Evolutionary conservation across 2,113 vertebrate species (phyloP).

Genomic region (Chaenogobius annularis): DNA sequence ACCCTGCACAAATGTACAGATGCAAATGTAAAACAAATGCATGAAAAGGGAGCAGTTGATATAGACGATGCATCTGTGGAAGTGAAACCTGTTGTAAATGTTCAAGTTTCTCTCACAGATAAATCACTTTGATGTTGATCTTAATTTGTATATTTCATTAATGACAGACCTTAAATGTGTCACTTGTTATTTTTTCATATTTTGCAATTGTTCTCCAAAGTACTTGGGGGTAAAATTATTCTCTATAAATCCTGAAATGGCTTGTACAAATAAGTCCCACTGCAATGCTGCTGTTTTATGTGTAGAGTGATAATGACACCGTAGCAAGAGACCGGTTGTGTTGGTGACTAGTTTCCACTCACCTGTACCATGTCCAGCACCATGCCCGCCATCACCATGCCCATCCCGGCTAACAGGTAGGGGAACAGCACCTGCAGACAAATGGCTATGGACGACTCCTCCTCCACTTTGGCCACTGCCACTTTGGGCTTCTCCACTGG

Average conservation of each 20-base stretch:
- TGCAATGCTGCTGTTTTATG: background rate
- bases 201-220: too few species aligned
- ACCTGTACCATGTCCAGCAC: conserved; percentile 91
- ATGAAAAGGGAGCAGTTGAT: background rate
- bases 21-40: background rate
- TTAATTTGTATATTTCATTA: too few species aligned
- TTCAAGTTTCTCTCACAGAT: too few species aligned
- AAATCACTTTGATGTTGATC: too few species aligned
- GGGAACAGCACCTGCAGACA: conserved; percentile 87
- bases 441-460: conserved; percentile 77
- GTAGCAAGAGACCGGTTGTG: too few species aligned
- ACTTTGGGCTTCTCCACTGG: conserved; percentile 69
- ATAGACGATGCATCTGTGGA: too few species aligned
- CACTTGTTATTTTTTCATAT: too few species aligned
- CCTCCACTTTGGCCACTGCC: conserved; percentile 67
- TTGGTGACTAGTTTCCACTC: conserved; percentile 16
- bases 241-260: background rate
- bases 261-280: background rate
- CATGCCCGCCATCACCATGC: conserved; percentile 92
- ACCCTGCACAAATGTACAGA: background rate
- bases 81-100: too few species aligned
- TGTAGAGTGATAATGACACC: background rate
- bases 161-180: too few species aligned
- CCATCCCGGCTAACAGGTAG: conserved; percentile 90
- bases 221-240: background rate